phyloP scores from a whole-genome alignment of 30 jellyfish, hydroid and myxozoan species.

The Sanderia malayensis region DNA sequence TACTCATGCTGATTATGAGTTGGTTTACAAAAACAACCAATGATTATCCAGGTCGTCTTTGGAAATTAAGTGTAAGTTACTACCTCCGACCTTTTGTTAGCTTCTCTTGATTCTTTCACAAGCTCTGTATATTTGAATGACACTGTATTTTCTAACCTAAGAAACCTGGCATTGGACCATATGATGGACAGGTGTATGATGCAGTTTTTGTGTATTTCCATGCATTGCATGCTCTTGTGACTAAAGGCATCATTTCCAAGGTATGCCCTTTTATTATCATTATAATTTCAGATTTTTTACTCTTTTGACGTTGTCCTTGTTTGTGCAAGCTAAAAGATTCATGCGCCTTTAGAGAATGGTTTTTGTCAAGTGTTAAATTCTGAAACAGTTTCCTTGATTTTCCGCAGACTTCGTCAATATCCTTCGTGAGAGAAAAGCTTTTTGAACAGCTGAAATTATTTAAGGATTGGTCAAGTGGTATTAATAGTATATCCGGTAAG shows the following conservation, averaged over 20 bases:
- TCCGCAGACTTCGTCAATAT: conserved; percentile 41
- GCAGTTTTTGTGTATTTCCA: conserved; percentile 79
- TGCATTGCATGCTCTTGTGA: conserved; percentile 42
- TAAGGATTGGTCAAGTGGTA: conserved; percentile 53
- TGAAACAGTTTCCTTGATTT: too few relatives aligned
- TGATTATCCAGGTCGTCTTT: conserved; percentile 87
- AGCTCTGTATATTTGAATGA: too few relatives aligned
- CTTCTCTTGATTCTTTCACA: too few relatives aligned
- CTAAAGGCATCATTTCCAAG: conserved; percentile 29
- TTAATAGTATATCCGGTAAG: conserved; percentile 64
- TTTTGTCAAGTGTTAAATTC: too few relatives aligned
- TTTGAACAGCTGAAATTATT: conserved; percentile 50
- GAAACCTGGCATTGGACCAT: conserved; percentile 90
- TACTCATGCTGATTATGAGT: conserved; percentile 55
- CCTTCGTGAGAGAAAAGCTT: conserved; percentile 27
- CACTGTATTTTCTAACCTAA: conserved; percentile 12
- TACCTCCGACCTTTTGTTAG: too few relatives aligned
- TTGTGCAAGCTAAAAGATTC: too few relatives aligned
- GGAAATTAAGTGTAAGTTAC: conserved; percentile 66
- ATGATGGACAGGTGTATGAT: conserved; percentile 89
- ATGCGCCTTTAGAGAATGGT: too few relatives aligned
- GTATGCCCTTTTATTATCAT: conserved; percentile 23
- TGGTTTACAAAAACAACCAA: conserved; percentile 68
- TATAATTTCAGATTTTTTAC: too few relatives aligned
- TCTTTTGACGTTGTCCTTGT: too few relatives aligned